A percentile compares a stretch with the other conserved stretches of the same genome.
phyloP scores from a whole-genome alignment of 1,140 invertebrate genomes.

The Delia radicum region DNA sequence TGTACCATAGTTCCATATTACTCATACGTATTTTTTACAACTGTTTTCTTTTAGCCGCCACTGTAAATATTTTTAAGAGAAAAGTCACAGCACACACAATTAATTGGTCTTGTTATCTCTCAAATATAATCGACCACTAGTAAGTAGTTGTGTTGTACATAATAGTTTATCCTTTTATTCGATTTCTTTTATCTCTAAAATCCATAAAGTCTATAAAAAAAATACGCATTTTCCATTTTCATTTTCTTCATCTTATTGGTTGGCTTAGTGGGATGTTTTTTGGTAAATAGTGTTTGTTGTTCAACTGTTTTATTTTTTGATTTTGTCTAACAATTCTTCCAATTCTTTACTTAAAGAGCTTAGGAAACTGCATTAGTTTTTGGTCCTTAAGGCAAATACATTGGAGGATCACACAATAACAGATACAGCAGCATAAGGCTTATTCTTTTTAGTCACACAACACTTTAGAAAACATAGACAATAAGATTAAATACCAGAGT shows the following conservation, averaged over 20 bases:
- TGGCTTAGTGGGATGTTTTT: no score
- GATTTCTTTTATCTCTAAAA: neutral
- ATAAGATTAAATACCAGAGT: no score
- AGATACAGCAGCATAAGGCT: neutral
- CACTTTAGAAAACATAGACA: neutral
- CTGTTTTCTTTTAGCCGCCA: no score
- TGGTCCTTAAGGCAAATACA: neutral
- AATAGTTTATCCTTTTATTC: neutral
- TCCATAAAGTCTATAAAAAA: neutral
- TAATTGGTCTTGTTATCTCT: neutral
- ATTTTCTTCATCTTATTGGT: no score
- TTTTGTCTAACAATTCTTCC: neutral
- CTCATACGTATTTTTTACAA: no score
- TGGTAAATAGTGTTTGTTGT: neutral
- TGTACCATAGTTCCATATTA: no score
- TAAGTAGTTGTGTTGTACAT: neutral
- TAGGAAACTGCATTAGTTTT: neutral
- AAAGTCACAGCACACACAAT: neutral
- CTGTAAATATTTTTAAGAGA: no score
- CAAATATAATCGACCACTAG: neutral
- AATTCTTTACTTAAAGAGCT: neutral
- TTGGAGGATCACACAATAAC: neutral
- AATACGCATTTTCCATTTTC: no score
- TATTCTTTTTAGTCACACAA: neutral
- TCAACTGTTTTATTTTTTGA: no score